Base-by-base conservation (phyloP, 2,888 invertebrate species). In the Heteromurus nitidus region DNA sequence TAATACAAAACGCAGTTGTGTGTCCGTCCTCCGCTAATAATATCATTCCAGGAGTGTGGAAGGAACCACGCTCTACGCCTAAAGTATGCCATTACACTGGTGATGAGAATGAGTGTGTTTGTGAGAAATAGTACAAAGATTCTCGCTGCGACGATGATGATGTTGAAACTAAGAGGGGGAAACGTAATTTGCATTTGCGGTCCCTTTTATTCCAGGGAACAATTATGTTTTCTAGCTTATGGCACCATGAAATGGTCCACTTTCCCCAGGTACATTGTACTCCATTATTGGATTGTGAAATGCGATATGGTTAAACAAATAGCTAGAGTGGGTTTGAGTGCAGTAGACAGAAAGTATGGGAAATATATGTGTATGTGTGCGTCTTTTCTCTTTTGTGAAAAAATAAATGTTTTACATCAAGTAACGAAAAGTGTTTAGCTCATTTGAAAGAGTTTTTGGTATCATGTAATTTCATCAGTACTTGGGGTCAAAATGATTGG, bases 101-200 rank as follows among this genome's bases (percentile, higher is more conserved):
- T 47, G 47, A 47, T 16, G 47, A 47, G 47, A 36, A 36, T 36
- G 36, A n/a, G n/a, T n/a, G n/a, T n/a, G n/a, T n/a, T 36, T 36
- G 36, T 36, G 36, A 36, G n/a, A n/a, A n/a, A n/a, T n/a, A n/a
- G 36, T 36, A 13, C 13, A 36, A 13, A 13, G 36, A 9, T 13
- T 13, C 36, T 36, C 36, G 36, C 36, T 36, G 36, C 13, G 36
- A n/a, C 13, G 36, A 36, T 36, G 36, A 36, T 36, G 47, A 47
- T 11, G 47, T 47, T 16, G n/a, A n/a, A n/a, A n/a, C n/a, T n/a
- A 50, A 55, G 53, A 31, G 70, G 58, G n/a, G 11, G 58, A 70
- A 55, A 58, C 36, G 24, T 70, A 70, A 72, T 72, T 72, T 44
- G 53, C 44, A 72, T 64, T 72, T 62, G 50, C 28, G 73, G 36